Evolutionary conservation across 2,113 vertebrate genomes (phyloP).

Genomic region (Eupsittula cactorum): DNA sequence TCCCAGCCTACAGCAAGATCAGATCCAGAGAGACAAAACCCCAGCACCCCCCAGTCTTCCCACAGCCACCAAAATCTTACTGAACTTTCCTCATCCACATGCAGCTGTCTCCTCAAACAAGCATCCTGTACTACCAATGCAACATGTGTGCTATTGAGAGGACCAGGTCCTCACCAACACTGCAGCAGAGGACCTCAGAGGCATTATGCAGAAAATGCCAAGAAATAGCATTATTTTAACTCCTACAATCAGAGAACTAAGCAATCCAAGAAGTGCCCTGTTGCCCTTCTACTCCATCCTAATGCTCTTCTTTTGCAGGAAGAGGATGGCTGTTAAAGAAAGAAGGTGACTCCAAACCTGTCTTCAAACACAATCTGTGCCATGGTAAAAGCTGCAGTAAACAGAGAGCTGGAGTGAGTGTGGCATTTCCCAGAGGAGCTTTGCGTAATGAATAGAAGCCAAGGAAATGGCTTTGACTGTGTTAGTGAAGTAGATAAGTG

Average conservation of each 20-base stretch:
- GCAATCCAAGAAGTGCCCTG: background rate
- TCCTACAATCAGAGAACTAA: background rate
- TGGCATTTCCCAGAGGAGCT: background rate
- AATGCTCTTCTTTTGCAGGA: background rate
- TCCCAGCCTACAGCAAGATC: no score
- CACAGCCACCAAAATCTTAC: background rate
- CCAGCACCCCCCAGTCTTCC: no score
- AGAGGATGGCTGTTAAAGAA: background rate
- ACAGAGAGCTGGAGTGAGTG: background rate
- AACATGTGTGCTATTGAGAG: background rate
- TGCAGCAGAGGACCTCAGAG: background rate
- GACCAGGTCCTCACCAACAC: background rate
- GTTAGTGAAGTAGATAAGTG: background rate
- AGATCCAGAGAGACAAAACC: no score
- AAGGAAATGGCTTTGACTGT: background rate
- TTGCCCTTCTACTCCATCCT: background rate
- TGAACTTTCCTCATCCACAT: background rate
- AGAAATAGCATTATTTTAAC: background rate
- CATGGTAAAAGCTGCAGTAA: background rate
- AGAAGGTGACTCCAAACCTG: background rate
- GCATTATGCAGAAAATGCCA: background rate
- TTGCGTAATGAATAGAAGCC: background rate
- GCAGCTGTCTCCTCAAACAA: background rate
- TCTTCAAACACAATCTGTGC: background rate
- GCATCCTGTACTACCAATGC: background rate